Conservation (phyloP, 2,797 vertebrate genomes). For the Chromobotia macracanthus region DNA sequence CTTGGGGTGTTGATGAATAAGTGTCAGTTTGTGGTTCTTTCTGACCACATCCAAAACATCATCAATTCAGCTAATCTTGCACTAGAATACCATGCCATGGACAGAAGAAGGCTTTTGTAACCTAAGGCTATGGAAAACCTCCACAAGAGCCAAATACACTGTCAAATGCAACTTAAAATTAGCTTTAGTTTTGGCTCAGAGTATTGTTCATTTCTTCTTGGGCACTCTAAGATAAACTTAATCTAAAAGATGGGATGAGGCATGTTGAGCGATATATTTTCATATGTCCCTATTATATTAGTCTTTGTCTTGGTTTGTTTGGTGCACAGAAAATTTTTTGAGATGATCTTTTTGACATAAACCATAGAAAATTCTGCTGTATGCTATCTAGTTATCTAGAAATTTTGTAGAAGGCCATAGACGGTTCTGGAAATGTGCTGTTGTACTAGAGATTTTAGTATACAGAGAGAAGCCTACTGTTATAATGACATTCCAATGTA, state of each 20-base stretch:
- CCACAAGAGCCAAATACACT: slow-evolving; percentile 24
- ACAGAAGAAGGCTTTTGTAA: slow-evolving; percentile 27
- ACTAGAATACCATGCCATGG: slow-evolving; percentile 1
- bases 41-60: slow-evolving; percentile 22
- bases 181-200: slow-evolving; percentile 18
- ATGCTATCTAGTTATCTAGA: slow-evolving; percentile 18
- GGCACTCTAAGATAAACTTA: slow-evolving; percentile 18
- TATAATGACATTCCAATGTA: slow-evolving; percentile 51
- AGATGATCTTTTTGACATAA: slow-evolving; percentile 31
- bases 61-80: not conserved
- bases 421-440: slow-evolving; percentile 43
- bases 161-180: slow-evolving; percentile 22
- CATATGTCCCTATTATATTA: slow-evolving; percentile 2
- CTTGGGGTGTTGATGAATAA: not conserved
- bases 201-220: slow-evolving; percentile 28
- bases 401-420: slow-evolving; percentile 27
- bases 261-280: slow-evolving; percentile 26
- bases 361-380: slow-evolving; percentile 36
- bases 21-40: slow-evolving; percentile 9
- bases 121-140: slow-evolving; percentile 42
- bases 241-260: slow-evolving; percentile 10
- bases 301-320: not conserved
- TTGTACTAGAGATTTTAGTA: slow-evolving; percentile 41
- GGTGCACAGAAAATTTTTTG: slow-evolving; percentile 21
- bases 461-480: slow-evolving; percentile 35